phyloP scores from a whole-genome alignment of 2,888 invertebrate genomes.

The Geotrupes spiniger region DNA sequence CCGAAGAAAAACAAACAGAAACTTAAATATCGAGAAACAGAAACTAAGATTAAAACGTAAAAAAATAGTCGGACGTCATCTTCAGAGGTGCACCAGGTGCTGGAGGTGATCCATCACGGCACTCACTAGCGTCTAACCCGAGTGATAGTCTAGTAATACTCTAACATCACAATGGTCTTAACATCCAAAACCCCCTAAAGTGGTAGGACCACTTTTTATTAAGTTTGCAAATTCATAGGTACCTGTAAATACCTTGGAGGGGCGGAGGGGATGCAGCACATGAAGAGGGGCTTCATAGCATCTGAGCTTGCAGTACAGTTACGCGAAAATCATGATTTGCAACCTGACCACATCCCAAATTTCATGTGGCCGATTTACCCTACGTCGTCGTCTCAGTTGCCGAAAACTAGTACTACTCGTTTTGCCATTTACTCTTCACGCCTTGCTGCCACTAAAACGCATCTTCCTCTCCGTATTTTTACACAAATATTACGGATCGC shows the following conservation, averaged over 20 bases:
- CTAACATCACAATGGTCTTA: conserved; percentile 48
- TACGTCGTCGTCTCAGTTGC: conserved; percentile 19
- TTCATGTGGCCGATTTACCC: conserved; percentile 30
- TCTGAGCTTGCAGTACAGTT: conserved; percentile 45
- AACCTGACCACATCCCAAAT: conserved; percentile 36
- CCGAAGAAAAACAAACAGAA: conserved; percentile 17
- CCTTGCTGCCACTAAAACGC: conserved; percentile 13
- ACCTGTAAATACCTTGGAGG: conserved; percentile 47
- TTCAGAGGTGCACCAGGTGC: conserved; percentile 36
- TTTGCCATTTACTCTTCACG: conserved; percentile 19
- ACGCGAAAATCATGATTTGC: conserved; percentile 49
- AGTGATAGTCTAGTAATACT: conserved; percentile 51
- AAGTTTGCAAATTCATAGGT: conserved; percentile 62
- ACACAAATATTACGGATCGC: background rate
- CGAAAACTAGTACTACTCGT: conserved; percentile 19
- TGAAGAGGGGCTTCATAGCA: conserved; percentile 33
- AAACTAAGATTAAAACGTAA: conserved; percentile 12
- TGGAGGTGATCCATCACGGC: conserved; percentile 31
- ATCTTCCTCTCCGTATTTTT: conserved; percentile 8
- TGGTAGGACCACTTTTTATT: conserved; percentile 63
- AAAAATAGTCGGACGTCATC: conserved; percentile 31
- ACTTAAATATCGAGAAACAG: conserved; percentile 16
- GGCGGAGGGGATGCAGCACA: conserved; percentile 37
- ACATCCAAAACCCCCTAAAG: conserved; percentile 53
- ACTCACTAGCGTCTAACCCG: conserved; percentile 48